Base-by-base conservation (phyloP, 2,113 vertebrate species). In the Numenius arquata region DNA sequence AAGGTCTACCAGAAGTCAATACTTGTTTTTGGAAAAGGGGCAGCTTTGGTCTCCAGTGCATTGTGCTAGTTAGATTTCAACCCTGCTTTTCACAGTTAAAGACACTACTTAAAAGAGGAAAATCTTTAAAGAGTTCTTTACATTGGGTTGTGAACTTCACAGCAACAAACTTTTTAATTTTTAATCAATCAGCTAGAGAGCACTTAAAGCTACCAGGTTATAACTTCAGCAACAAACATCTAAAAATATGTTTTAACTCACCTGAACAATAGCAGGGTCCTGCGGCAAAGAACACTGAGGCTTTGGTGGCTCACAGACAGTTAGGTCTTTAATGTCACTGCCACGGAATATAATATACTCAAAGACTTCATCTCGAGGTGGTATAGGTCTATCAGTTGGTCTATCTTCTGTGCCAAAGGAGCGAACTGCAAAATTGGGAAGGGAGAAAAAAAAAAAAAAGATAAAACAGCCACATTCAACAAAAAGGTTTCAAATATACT, bases 311-410 rank as follows among this genome's bases (percentile, higher is more conserved):
- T 99, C 99, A 96, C 99, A 99, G 16, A 99, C 99, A 15, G 99
- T 99, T 30, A 99, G 98, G 90, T 99, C 99, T 96, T 99, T 99
- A 63, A 99, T 99, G 91, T 99, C 99, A 62, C 99, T 99, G 62
- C 99, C 99, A 38, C 99, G 97, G 91, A 99, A 99, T 94, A 99
- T 99, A 56, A 99, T 99, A 85, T 99, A 99, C 95, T 99, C 99
- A 74, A 99, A 99, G 29, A 99, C 98, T 96, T 99, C 99, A 95
- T 99, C 99, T 19, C 99, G 98, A 53, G 99, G 99, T 8, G 99
- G 99, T 95, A 99, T 99, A 40, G 99, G 99, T 66, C 99, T 98
- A 81, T 99, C 99, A 12, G 99, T 99, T 12, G 99, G 99, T 56
- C 99, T 98, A 56, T 99, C 99, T 88, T 99, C 99, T 20, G 99